Base-by-base conservation (phyloP, 2,888 invertebrate species). In the Falcaria lacertinaria region DNA sequence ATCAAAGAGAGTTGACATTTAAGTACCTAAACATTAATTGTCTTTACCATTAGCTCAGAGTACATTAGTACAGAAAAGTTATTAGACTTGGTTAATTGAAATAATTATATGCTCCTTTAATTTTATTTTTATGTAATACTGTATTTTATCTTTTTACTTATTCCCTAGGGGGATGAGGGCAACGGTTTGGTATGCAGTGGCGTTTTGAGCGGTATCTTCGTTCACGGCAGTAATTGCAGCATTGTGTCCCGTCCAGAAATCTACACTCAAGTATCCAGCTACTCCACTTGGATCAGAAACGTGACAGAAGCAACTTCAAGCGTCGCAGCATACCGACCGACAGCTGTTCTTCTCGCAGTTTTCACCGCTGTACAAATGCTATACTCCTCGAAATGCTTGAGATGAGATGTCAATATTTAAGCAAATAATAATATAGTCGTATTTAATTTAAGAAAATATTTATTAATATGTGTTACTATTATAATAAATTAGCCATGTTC, bases 241-340 rank as follows among this genome's bases (percentile, higher is more conserved):
- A 6, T 37, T 1, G 54, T 58, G 0, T 50, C 68, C 0, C 60
- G 39, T 32, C 81, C 80, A 11, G 80, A 81, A 47, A 43, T 80
- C 1, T 80, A 79, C 49, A 70, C 74, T 2, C 62, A 74, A 19
- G 65, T 80, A 0, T 64, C 71, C 1, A 70, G 74, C 57, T 79
- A 79, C 42, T 69, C 72, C 0, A 47, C 52, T 0, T 80, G 76
- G 78, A 69, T 80, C 11, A 52, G 60, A 32, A 54, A 41, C 22
- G 42, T 74, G 11, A 70, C 76, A 0, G 67, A 66, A 4, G 62
- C 67, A 19, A 4, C 19, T 19, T 19, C 19, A 19, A 19, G 6
- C 1, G 60, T 63, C 0, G 46, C 58, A n/a, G 50, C 62, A 14
- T 66, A 68, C 48, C 60, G 54, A 22, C 67, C 69, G 14, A 64